phyloP scores from a whole-genome alignment of 2,888 invertebrate species.

The Noctuana brunneofusca region DNA sequence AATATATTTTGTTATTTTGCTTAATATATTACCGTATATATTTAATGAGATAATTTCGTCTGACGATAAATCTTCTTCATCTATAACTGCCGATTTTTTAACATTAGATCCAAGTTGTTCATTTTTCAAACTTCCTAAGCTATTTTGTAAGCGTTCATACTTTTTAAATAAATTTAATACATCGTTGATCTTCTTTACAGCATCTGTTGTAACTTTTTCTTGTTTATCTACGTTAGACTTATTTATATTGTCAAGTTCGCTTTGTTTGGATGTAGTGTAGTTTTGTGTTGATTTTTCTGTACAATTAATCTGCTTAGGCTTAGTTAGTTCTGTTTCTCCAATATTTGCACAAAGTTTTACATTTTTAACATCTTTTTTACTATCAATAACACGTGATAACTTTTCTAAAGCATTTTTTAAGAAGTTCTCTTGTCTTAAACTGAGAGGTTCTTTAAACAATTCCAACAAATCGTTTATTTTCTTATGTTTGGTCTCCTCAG shows the following conservation, averaged over 20 bases:
- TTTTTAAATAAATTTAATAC: slow-evolving; percentile 62
- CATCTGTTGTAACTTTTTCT: slow-evolving; percentile 45
- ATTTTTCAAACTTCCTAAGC: slow-evolving; percentile 48
- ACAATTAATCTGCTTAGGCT: slow-evolving; percentile 37
- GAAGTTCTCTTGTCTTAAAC: slow-evolving; percentile 66
- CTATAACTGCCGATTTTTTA: slow-evolving; percentile 4
- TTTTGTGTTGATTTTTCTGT: slow-evolving; percentile 25
- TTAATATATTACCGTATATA: slow-evolving; percentile 60
- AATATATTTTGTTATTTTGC: slow-evolving; percentile 68
- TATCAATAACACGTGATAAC: slow-evolving; percentile 60
- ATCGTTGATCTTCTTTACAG: slow-evolving; percentile 58
- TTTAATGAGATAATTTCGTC: slow-evolving; percentile 52
- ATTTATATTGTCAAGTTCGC: background rate
- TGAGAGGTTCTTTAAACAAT: slow-evolving; percentile 70
- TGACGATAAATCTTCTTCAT: slow-evolving; percentile 41
- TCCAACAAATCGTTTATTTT: slow-evolving; percentile 68
- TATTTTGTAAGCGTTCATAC: slow-evolving; percentile 58
- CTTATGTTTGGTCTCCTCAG: slow-evolving; percentile 64
- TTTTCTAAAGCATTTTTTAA: slow-evolving; percentile 66
- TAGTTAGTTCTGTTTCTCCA: slow-evolving; percentile 43
- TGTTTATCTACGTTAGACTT: slow-evolving; percentile 28
- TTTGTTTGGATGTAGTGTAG: background rate
- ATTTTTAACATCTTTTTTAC: slow-evolving; percentile 55
- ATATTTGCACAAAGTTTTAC: slow-evolving; percentile 63
- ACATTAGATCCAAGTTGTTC: slow-evolving; percentile 22